Percentiles rank a stretch among this genome's conserved stretches.
Evolutionary conservation across 2,888 invertebrate species (phyloP).

Genomic region (Calameuta idolon): DNA sequence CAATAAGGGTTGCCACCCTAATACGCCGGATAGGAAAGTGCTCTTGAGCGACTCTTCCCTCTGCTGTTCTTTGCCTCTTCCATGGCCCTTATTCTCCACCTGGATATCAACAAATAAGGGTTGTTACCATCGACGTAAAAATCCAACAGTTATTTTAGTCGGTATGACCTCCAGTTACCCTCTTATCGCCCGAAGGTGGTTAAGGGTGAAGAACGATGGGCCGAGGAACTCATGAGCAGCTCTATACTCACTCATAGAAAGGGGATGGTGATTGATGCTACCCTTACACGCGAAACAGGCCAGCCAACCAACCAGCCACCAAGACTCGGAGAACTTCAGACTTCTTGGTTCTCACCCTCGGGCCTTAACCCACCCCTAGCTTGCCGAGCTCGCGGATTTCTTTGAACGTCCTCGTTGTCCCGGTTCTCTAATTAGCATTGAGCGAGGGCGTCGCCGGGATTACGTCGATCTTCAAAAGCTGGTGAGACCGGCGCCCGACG

Average conservation of each 20-base stretch:
- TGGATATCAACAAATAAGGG: background rate
- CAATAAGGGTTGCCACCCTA: constrained; percentile 35
- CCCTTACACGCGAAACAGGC: constrained; percentile 51
- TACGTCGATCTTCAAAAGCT: background rate
- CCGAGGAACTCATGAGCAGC: constrained; percentile 51
- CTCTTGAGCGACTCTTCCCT: background rate
- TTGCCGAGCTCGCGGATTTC: background rate
- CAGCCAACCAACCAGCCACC: background rate
- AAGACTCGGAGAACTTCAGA: background rate
- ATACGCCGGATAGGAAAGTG: constrained; percentile 4
- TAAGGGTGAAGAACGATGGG: constrained; percentile 55
- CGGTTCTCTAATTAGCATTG: background rate
- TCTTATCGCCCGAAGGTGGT: constrained; percentile 50
- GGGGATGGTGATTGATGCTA: constrained; percentile 57
- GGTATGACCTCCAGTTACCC: constrained; percentile 27
- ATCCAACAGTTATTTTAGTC: background rate
- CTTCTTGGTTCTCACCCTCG: background rate
- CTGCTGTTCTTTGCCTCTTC: background rate
- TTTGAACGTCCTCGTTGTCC: background rate
- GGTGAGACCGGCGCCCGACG: background rate
- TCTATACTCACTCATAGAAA: constrained; percentile 38
- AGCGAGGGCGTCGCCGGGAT: background rate
- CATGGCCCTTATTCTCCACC: background rate
- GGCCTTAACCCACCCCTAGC: background rate
- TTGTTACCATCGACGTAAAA: background rate